Conservation (phyloP, 2,113 vertebrate genomes). For the Carassius auratus region DNA sequence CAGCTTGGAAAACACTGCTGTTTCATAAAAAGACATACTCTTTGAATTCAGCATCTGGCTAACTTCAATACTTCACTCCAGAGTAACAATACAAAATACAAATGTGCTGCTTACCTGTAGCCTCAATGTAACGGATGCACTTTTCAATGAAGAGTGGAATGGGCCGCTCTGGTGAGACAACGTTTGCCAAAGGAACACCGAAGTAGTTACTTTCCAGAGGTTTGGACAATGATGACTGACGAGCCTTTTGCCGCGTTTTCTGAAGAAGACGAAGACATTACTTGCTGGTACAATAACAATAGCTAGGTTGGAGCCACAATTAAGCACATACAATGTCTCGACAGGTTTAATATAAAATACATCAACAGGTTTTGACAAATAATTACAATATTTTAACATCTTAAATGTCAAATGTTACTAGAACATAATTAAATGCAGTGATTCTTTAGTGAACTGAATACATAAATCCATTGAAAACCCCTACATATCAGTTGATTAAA, state of each 20-base stretch:
- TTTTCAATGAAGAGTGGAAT: slow-evolving; percentile 94
- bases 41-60: no score
- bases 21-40: no score
- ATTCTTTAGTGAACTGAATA: background rate
- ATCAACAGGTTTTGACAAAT: background rate
- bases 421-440: background rate
- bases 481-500: background rate
- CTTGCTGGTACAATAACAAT: background rate
- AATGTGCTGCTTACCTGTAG: slow-evolving; percentile 78
- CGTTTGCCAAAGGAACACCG: slow-evolving; percentile 82
- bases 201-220: slow-evolving; percentile 94
- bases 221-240: slow-evolving; percentile 86
- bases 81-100: background rate
- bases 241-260: slow-evolving; percentile 81
- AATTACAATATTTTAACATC: background rate
- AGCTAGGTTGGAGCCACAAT: background rate
- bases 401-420: background rate
- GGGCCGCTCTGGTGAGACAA: slow-evolving; percentile 84
- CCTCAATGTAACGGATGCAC: slow-evolving; percentile 93
- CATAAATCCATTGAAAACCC: background rate
- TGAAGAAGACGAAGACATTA: background rate
- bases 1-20: no score
- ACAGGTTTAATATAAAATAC: background rate
- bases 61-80: background rate
- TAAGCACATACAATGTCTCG: background rate